A percentile compares a stretch with the other conserved stretches of the same genome.
These are phyloP conservation scores for Salarias fasciatus DNA, from an alignment of 2,797 vertebrate species.

Conservation along the genomic window DNA sequence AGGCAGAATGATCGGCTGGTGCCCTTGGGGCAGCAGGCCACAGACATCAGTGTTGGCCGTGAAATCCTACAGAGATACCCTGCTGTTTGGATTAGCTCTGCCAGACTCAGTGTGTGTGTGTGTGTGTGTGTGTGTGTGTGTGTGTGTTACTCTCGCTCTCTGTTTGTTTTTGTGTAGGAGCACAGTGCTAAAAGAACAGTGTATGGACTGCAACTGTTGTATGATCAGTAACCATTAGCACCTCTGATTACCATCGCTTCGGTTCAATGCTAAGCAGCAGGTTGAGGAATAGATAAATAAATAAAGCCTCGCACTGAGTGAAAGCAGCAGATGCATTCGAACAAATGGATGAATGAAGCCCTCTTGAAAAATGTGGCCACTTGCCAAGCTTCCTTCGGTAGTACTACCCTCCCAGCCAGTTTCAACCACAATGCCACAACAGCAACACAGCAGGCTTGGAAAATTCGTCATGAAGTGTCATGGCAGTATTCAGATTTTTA, in stretches of 20 bases:
- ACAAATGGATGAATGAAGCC: constrained; percentile 27
- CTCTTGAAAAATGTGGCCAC: constrained; percentile 17
- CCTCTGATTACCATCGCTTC: constrained; percentile 54
- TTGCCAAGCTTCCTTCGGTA: constrained; percentile 10
- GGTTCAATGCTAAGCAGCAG: constrained; percentile 36
- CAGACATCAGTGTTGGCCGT: constrained; percentile 52
- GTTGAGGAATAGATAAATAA: constrained; percentile 55
- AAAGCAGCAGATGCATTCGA: constrained; percentile 31
- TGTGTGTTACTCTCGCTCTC: constrained; percentile 6
- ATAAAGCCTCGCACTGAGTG: constrained; percentile 35
- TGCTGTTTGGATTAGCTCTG: constrained; percentile 64
- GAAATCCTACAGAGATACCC: constrained; percentile 54
- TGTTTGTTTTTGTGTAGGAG: constrained; percentile 52
- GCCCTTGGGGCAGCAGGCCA: constrained; percentile 59
- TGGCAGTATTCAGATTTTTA: too few species aligned
- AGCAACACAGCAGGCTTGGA: constrained; percentile 19
- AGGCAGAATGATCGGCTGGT: constrained; percentile 63
- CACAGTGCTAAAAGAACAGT: constrained; percentile 31
- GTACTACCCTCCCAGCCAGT: constrained; percentile 10
- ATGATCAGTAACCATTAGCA: constrained; percentile 61
- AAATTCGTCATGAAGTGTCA: constrained; percentile 7
- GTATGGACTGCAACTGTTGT: constrained; percentile 28
- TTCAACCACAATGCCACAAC: constrained; percentile 35
- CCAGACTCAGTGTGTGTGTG: constrained; percentile 30
- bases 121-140: constrained; percentile 1